Conservation (phyloP, 30 jellyfish, hydroid and myxozoan species). For the Chrysaora quinquecirrha region DNA sequence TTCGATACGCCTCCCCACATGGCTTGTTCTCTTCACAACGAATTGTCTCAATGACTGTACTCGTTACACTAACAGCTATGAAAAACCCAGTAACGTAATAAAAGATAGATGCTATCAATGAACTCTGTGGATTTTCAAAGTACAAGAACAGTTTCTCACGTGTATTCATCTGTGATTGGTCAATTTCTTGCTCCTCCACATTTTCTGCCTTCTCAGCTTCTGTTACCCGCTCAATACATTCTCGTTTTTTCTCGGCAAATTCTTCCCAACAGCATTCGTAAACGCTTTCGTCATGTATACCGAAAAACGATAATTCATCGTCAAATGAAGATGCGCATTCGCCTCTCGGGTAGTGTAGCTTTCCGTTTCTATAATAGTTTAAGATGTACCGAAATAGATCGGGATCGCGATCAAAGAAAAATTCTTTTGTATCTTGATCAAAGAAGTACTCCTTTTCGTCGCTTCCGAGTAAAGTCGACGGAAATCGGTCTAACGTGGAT, state of each 20-base stretch:
- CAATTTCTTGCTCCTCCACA: slow-evolving; percentile 53
- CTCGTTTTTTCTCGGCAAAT: slow-evolving; percentile 71
- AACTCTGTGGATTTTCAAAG: slow-evolving; percentile 92
- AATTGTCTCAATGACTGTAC: slow-evolving; percentile 85
- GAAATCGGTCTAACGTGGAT: slow-evolving; percentile 75
- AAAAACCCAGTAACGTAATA: slow-evolving; percentile 93
- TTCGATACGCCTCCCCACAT: slow-evolving; percentile 82
- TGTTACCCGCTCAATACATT: slow-evolving; percentile 68
- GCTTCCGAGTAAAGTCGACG: slow-evolving; percentile 88
- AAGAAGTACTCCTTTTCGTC: slow-evolving; percentile 84
- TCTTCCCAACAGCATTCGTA: slow-evolving; percentile 87
- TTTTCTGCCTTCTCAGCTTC: slow-evolving; percentile 63
- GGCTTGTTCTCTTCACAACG: slow-evolving; percentile 76
- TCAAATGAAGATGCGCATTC: slow-evolving; percentile 89
- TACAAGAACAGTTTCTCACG: slow-evolving; percentile 86
- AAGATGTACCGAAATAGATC: slow-evolving; percentile 84
- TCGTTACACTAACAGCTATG: slow-evolving; percentile 85
- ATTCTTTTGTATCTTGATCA: slow-evolving; percentile 76
- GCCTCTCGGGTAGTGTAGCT: slow-evolving; percentile 84
- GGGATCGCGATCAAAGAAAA: slow-evolving; percentile 95
- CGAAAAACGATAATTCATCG: slow-evolving; percentile 89
- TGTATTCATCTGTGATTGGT: slow-evolving; percentile 30
- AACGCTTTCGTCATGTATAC: slow-evolving; percentile 74
- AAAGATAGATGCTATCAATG: slow-evolving; percentile 71
- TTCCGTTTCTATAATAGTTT: slow-evolving; percentile 87